Evolutionary conservation across 2,797 vertebrate genomes (phyloP).

Genomic region (Steatocranus sp.): DNA sequence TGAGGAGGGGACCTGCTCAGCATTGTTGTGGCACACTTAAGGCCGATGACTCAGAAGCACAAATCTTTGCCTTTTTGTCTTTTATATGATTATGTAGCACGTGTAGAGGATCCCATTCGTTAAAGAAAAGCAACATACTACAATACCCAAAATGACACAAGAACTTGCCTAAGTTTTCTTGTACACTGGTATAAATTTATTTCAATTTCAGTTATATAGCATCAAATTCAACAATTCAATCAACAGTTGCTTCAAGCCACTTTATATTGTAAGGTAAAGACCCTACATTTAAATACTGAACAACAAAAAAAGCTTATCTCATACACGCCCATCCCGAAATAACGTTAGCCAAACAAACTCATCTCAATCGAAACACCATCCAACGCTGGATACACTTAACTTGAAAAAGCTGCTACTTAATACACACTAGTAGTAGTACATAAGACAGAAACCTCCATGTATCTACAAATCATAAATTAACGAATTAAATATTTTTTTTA

Average conservation of each 20-base stretch:
- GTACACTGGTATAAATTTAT: accelerated
- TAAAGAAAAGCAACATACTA: neutral
- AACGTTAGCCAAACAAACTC: neutral
- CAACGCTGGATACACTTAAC: neutral
- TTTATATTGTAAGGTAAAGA: neutral
- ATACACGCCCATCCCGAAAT: accelerated
- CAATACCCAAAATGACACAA: neutral
- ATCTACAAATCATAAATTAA: neutral
- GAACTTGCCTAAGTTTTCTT: neutral
- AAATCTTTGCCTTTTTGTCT: conserved; percentile 27
- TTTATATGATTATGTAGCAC: neutral
- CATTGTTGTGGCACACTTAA: conserved; percentile 75
- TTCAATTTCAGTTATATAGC: neutral
- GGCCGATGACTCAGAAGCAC: conserved; percentile 53
- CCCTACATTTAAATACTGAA: neutral
- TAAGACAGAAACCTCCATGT: neutral
- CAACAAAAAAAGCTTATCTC: neutral
- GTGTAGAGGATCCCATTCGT: neutral
- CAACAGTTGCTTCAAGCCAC: neutral
- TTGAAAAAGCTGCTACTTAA: neutral
- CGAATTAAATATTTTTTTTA: accelerated
- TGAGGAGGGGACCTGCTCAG: conserved; percentile 36
- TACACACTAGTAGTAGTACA: neutral
- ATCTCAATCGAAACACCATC: accelerated
- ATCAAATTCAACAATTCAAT: neutral